These are phyloP conservation scores for Rattus rattus DNA, from an alignment of 2,113 vertebrate species.

Conservation along the genomic window DNA sequence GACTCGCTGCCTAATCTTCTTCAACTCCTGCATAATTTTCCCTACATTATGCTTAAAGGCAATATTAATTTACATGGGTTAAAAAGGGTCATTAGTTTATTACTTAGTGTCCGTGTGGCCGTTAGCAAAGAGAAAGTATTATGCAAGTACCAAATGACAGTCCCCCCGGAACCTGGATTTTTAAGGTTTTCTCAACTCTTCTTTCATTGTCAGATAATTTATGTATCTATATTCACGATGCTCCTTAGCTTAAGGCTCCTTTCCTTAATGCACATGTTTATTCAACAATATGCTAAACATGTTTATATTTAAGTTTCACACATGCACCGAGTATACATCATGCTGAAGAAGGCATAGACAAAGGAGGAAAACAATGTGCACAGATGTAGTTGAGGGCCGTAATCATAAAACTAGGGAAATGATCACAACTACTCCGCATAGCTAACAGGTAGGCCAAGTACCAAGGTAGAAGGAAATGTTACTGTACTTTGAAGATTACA, in stretches of 20 bases:
- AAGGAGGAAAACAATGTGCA: not conserved
- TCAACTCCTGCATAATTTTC: slow-evolving; percentile 34
- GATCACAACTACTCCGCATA: not conserved
- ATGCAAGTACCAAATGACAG: slow-evolving; percentile 2
- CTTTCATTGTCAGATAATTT: slow-evolving; percentile 28
- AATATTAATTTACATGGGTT: slow-evolving; percentile 61
- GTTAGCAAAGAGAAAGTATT: slow-evolving; percentile 43
- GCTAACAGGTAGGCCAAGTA: not conserved
- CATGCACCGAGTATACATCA: not conserved
- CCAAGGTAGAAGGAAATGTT: not conserved
- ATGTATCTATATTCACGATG: not conserved
- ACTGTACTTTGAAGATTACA: not conserved
- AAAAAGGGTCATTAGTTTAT: slow-evolving; percentile 51
- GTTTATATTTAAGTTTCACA: not conserved
- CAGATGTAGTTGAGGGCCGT: slow-evolving; percentile 10
- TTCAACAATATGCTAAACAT: slow-evolving; percentile 16
- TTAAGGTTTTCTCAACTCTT: slow-evolving; percentile 25
- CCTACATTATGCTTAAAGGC: slow-evolving; percentile 4
- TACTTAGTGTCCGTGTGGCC: slow-evolving; percentile 9
- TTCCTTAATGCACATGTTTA: not conserved
- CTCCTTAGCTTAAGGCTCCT: not conserved
- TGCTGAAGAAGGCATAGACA: not conserved
- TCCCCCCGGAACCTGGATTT: slow-evolving; percentile 25
- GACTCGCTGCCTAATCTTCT: slow-evolving; percentile 33
- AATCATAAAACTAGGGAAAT: slow-evolving; percentile 8